phyloP scores from a whole-genome alignment of 2,797 vertebrate genomes.

The Anableps anableps region DNA sequence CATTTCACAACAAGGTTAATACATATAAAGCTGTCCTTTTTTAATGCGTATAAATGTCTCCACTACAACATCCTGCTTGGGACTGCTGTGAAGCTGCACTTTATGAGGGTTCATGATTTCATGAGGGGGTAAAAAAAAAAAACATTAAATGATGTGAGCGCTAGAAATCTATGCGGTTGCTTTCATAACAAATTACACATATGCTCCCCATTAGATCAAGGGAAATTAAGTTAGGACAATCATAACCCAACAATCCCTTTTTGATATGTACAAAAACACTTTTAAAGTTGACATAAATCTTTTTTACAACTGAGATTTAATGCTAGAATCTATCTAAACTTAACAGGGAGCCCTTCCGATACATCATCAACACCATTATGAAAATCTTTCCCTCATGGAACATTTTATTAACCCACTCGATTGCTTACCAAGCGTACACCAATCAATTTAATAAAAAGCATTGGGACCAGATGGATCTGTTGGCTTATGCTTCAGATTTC shows the following conservation, averaged over 20 bases:
- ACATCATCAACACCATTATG: neutral
- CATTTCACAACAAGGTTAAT: constrained; percentile 19
- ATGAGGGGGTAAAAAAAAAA: constrained; percentile 27
- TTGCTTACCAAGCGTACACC: neutral
- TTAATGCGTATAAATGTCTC: constrained; percentile 13
- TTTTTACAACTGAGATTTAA: constrained; percentile 17
- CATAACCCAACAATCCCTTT: constrained; percentile 3
- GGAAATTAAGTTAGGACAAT: constrained; percentile 29
- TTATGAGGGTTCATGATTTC: constrained; percentile 35
- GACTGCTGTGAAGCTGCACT: neutral
- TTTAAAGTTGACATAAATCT: constrained; percentile 10
- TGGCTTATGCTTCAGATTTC: neutral
- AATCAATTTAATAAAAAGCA: constrained; percentile 2
- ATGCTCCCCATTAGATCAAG: constrained; percentile 49
- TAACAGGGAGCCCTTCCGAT: neutral
- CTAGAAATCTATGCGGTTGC: constrained; percentile 16
- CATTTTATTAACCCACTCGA: neutral
- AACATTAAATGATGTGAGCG: constrained; percentile 29
- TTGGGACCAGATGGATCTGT: constrained; percentile 10
- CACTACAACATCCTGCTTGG: constrained; percentile 59
- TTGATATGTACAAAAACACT: neutral
- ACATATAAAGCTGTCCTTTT: constrained; percentile 21
- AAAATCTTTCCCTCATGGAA: neutral
- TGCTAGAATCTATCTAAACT: neutral
- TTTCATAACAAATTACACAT: constrained; percentile 34